Evolutionary conservation across 2,113 vertebrate genomes (phyloP), one percentile per base, ranked within the genome.

Genomic region (Felis chaus): DNA sequence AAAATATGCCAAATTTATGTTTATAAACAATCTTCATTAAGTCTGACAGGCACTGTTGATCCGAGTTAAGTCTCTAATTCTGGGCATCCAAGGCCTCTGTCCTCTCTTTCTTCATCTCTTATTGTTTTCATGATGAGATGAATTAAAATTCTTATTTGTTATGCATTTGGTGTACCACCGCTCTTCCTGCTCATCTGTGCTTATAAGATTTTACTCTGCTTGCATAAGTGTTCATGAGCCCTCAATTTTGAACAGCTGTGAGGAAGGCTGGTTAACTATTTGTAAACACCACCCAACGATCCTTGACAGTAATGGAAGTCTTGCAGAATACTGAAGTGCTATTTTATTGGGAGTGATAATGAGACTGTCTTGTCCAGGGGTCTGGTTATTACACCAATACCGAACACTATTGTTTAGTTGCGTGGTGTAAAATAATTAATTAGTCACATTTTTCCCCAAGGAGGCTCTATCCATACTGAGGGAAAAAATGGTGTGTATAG

Each of bases 121-220:
- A 95, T 84, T 98, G 92, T 98, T 91, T 96, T 97, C 55, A 39
- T 97, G 97, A 98, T 98, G 96, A 98, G 97, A 48, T 36, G 97
- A 98, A 98, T 98, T 98, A 98, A 98, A 98, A 98, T 95, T 97
- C 97, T 96, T 93, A 85, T 98, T 89, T 93, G 84, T 63, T 97
- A 95, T 5, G 10, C 89, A 86, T 39, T 93, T 96, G 65, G 61
- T 91, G 55, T 10, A 4, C 87, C 53, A 78, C 69, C 1, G 45
- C 31, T 95, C 82, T 95, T 90, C 36, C 7, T 95, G 41, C 85
- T 97, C 97, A n/a, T 97, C 96, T 98, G 94, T 63, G 97, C 91
- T 98, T 71, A 90, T 68, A 95, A 97, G 97, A 97, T 80, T 87
- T 69, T 89, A 65, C 45, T 83, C 86, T 86, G 53, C 81, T 92